A percentile compares a stretch with the other conserved stretches of the same genome.
Evolutionary conservation across 2,113 vertebrate species (phyloP).

Genomic region (Sylvia atricapilla): DNA sequence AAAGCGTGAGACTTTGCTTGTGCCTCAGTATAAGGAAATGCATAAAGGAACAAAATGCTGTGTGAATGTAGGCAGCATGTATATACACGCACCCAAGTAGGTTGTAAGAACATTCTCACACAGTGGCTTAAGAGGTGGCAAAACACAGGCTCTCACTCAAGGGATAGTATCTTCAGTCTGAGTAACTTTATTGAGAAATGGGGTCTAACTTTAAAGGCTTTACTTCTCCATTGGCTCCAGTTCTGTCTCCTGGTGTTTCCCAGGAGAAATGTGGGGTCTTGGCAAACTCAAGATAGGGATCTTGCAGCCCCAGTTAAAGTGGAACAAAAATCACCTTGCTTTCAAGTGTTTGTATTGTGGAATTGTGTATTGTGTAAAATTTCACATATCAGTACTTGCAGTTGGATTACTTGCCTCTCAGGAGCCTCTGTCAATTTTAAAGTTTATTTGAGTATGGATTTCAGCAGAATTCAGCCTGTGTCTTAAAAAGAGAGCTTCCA

Average conservation of each 20-base stretch:
- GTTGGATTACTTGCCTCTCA: background rate
- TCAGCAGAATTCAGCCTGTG: background rate
- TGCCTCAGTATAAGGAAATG: background rate
- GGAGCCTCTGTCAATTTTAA: background rate
- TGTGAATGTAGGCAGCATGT: background rate
- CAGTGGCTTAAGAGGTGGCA: background rate
- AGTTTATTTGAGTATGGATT: background rate
- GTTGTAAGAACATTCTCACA: background rate
- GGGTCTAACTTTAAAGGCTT: background rate
- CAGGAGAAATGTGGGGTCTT: background rate
- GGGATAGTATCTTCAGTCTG: background rate
- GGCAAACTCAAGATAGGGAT: background rate
- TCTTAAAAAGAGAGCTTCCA: background rate
- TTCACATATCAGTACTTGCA: background rate
- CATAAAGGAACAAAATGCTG: background rate
- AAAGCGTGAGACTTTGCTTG: background rate
- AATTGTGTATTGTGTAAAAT: background rate
- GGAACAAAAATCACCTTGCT: background rate
- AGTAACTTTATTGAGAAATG: background rate
- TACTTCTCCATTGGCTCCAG: background rate
- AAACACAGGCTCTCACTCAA: background rate
- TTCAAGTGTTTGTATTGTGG: background rate
- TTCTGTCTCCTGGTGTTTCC: background rate
- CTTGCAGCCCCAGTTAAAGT: background rate
- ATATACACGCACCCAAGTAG: rapidly evolving